Percentiles rank a stretch among this genome's conserved stretches.
Conservation (phyloP, 2,113 vertebrate genomes). For the Nettapus auritus region DNA sequence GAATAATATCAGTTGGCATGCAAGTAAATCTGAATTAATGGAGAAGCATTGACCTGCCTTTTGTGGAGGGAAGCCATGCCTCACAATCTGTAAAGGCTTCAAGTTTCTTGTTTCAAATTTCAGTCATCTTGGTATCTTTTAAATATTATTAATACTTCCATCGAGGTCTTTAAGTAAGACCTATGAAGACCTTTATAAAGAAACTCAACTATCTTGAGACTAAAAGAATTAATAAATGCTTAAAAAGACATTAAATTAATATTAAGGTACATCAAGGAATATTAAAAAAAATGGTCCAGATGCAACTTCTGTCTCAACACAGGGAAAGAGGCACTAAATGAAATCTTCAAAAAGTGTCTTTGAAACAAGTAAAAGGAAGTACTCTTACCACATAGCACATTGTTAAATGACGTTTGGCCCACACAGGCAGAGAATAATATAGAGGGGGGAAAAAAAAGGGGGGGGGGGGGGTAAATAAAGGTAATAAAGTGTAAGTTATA, state of each 20-base stretch:
- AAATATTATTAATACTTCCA: not conserved
- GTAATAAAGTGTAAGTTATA: not conserved
- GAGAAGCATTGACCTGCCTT: not conserved
- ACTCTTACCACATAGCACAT: not conserved
- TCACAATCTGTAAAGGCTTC: not conserved
- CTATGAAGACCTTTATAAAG: not conserved
- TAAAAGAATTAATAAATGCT: not conserved
- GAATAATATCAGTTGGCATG: not conserved
- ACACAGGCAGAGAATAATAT: not conserved
- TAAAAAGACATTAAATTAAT: not conserved
- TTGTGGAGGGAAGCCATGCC: not conserved
- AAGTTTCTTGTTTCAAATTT: not conserved
- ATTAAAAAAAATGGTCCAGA: not conserved
- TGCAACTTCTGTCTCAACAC: not conserved
- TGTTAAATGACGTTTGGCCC: not conserved
- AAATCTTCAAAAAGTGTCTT: not conserved
- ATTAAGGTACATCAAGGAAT: not conserved
- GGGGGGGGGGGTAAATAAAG: no score
- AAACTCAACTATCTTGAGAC: not conserved
- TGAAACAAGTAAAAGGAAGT: not conserved
- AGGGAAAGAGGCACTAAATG: not conserved
- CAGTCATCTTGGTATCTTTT: not conserved
- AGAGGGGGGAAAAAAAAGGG: not conserved
- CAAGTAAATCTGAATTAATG: not conserved
- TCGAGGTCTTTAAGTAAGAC: not conserved